These are phyloP conservation scores for Donacobius atricapilla DNA, from an alignment of 2,113 vertebrate genomes.

Conservation along the genomic window DNA sequence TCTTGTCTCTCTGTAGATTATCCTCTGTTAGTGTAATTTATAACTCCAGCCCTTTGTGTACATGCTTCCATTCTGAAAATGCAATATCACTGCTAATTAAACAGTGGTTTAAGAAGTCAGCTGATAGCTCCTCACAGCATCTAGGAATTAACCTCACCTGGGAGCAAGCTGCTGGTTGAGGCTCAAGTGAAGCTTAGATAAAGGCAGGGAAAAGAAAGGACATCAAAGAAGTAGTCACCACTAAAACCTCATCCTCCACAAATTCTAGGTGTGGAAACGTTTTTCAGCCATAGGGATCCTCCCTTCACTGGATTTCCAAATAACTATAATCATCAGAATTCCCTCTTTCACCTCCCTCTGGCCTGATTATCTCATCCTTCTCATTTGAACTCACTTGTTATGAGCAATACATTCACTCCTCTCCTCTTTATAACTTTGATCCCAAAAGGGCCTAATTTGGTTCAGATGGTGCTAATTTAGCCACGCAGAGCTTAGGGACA, in stretches of 20 bases:
- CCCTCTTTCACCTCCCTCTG: conserved; percentile 41
- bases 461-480: conserved; percentile 4
- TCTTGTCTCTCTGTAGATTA: conserved; percentile 38
- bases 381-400: conserved; percentile 29
- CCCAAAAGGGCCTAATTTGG: background rate
- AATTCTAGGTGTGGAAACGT: conserved; percentile 62
- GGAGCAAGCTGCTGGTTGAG: conserved; percentile 45
- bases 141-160: conserved; percentile 60
- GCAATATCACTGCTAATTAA: conserved; percentile 54
- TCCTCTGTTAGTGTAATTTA: conserved; percentile 31
- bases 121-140: conserved; percentile 24
- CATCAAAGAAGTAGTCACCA: conserved; percentile 53
- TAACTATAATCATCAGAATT: conserved; percentile 49
- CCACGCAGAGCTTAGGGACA: background rate
- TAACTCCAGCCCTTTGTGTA: conserved; percentile 43
- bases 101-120: conserved; percentile 28
- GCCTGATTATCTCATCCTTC: conserved; percentile 41
- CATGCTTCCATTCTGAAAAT: conserved; percentile 40
- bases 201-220: conserved; percentile 34
- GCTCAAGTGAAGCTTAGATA: conserved; percentile 44
- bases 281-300: conserved; percentile 50
- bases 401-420: background rate
- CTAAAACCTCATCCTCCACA: conserved; percentile 56
- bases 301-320: conserved; percentile 41
- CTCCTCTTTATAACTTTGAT: background rate